Base-by-base conservation (phyloP, 1,140 invertebrate species). In the Diabrotica virgifera region DNA sequence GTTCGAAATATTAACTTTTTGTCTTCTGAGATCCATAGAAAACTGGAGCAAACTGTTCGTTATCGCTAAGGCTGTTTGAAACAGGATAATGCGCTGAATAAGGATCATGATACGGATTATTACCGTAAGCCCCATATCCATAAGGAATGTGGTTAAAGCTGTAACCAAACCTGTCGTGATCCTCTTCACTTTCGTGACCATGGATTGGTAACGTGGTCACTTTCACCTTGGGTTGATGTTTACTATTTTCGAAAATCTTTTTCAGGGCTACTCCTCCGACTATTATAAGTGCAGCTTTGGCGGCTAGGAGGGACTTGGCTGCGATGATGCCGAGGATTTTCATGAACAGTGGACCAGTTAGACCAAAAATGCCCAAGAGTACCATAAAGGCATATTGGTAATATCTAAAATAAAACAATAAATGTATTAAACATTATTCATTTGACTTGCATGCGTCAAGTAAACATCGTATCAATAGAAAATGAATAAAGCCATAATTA, bases 191-290 rank as follows among this genome's bases (percentile, higher is more conserved):
- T 13, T 71, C 73, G 36, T 75, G 68, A 13, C 50, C 65, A 11
- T 69, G 46, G 35, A 73, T 54, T 4, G 72, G 63, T n/a, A 77
- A 63, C 2, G 75, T 78, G 62, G 74, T 73, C 51, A 87, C 86
- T 76, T 87, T 86, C 78, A 87, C 85, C 62, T 84, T 84, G 11
- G 85, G 83, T 46, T 83, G 82, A 57, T 82, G 76, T 52, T 81
- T 77, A 58, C 80, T 85, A 56, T 85, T 84, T 59, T 85, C 84
- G 77, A 88, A 87, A 63, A 88, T 80, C 74, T 88, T 88, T 79
- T 88, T 89, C 36, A 89, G 79, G 35, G 85, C 86, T 65, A 89
- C 86, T 46, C 87, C 86, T 50, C 86, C 85, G 55, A 87, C 85
- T 64, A 89, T 87, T 54, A 87, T 86, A 46, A 89, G 75, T 0